phyloP scores from a whole-genome alignment of 2,888 invertebrate genomes.

The Linnaemya tessellans region DNA sequence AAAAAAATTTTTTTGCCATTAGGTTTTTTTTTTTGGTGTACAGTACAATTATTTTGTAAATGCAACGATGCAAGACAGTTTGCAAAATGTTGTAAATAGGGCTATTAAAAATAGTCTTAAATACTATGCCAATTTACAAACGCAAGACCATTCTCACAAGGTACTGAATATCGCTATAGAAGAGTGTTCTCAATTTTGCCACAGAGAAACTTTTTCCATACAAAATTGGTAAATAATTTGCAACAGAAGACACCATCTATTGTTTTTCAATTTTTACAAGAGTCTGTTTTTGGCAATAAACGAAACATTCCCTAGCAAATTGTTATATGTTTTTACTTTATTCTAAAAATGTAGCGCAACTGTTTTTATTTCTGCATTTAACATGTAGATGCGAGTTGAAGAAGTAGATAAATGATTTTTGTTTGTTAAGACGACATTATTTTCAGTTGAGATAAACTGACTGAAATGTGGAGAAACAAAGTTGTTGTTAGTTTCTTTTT shows the following conservation, averaged over 20 bases:
- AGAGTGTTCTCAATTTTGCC: neutral
- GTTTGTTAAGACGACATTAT: conserved; percentile 70
- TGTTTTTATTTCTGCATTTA: conserved; percentile 34
- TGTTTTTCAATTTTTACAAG: no score
- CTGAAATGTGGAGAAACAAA: conserved; percentile 59
- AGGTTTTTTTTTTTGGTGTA: no score
- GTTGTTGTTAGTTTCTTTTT: conserved; percentile 35
- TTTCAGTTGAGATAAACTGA: conserved; percentile 66
- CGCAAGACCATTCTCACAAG: no score
- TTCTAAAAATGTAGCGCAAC: conserved; percentile 14
- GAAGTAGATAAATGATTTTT: conserved; percentile 70
- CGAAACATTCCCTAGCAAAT: no score
- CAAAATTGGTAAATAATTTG: neutral
- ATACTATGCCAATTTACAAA: no score
- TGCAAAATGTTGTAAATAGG: no score
- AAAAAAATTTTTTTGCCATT: no score
- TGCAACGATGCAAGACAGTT: no score
- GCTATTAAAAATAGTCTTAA: no score
- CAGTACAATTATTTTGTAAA: no score
- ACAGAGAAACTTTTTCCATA: neutral
- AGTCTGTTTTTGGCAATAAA: no score
- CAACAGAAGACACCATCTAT: no score
- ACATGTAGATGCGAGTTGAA: conserved; percentile 41
- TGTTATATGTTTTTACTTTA: neutral
- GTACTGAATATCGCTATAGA: neutral